phyloP scores from a whole-genome alignment of 2,113 vertebrate species.

The Eidolon helvum region DNA sequence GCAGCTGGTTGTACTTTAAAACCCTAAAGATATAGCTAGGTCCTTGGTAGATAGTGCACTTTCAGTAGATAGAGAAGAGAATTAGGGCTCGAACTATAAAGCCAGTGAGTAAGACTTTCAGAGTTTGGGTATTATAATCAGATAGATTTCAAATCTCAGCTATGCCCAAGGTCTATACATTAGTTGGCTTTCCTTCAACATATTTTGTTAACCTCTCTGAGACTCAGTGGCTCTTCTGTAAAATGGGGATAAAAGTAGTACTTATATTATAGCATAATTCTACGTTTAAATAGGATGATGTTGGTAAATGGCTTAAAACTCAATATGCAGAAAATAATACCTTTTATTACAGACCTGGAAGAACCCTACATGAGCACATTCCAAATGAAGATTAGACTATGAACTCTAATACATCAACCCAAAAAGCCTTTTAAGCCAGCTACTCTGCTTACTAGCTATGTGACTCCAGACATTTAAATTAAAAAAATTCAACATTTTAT shows the following conservation, averaged over 20 bases:
- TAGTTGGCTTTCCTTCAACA: not conserved
- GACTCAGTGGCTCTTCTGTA: not conserved
- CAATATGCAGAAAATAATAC: not conserved
- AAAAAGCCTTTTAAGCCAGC: not conserved
- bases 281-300: not conserved
- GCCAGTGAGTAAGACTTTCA: not conserved
- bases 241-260: not conserved
- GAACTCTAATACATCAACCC: not conserved
- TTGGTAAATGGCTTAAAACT: not conserved
- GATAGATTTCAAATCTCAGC: not conserved
- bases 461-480: not conserved
- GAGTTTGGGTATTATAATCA: not conserved
- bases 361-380: not conserved
- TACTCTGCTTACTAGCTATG: not conserved
- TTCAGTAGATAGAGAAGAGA: not conserved
- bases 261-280: not conserved
- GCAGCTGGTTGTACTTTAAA: slow-evolving; percentile 17
- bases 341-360: not conserved
- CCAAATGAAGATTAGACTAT: not conserved
- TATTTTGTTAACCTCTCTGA: not conserved
- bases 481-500: too few species aligned
- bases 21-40: slow-evolving; percentile 24
- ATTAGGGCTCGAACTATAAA: not conserved
- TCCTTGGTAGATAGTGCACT: not conserved
- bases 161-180: not conserved